phyloP scores from a whole-genome alignment of 1,140 invertebrate species.

The Aleiodes sp. region DNA sequence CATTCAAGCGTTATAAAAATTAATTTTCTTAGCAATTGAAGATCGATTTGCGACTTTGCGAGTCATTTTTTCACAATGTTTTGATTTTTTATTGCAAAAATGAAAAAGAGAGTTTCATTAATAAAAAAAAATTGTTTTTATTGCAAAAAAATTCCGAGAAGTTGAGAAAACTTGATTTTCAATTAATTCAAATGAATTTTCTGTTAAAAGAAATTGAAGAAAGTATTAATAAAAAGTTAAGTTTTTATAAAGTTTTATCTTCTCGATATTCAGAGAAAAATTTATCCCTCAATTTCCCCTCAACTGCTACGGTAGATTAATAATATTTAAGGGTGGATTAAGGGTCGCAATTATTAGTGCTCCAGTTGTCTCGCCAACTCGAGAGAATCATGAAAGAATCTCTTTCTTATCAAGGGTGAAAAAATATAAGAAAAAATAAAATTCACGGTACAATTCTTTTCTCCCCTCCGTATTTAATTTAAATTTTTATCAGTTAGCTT shows the following conservation, averaged over 20 bases:
- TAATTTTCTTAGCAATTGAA: no score
- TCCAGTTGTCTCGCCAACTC: constrained; percentile 24
- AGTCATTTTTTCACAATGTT: constrained; percentile 11
- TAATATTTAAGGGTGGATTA: constrained; percentile 39
- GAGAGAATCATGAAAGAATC: neutral
- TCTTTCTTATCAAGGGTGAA: neutral
- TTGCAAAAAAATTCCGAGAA: no score
- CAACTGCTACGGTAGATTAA: constrained; percentile 32
- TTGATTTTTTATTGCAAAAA: neutral
- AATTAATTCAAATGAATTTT: no score
- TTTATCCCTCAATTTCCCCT: neutral
- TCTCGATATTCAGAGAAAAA: neutral
- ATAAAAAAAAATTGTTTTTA: no score
- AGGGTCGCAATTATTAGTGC: constrained; percentile 39
- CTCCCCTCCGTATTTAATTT: constrained; percentile 30
- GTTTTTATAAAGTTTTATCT: no score
- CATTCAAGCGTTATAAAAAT: no score
- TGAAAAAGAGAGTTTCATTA: neutral
- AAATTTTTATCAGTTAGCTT: constrained; percentile 35
- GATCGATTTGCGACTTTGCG: no score
- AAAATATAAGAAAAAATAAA: neutral
- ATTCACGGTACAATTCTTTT: neutral
- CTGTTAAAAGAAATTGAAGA: no score
- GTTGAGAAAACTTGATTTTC: no score
- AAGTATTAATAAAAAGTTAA: no score